Evolutionary conservation across 2,888 invertebrate genomes (phyloP).

Genomic region (Brenthis hecate): DNA sequence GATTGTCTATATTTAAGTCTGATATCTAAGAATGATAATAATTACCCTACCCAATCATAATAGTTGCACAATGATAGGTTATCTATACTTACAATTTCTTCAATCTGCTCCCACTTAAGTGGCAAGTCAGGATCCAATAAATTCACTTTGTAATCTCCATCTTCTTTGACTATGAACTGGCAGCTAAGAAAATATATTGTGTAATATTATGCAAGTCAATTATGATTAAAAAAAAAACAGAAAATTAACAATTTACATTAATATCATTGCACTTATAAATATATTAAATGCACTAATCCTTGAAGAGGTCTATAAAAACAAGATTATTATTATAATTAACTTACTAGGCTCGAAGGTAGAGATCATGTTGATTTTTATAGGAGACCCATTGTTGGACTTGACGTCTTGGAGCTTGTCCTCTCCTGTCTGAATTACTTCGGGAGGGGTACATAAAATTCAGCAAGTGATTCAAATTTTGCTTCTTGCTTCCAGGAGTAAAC

Average conservation of each 20-base stretch:
- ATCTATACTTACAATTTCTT: conserved; percentile 91
- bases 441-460: conserved; percentile 94
- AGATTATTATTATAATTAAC: conserved; percentile 43
- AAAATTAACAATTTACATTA: neutral
- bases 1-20: too few species aligned
- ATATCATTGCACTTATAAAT: too few species aligned
- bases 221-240: neutral
- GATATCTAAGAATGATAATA: too few species aligned
- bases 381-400: conserved; percentile 55
- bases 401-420: conserved; percentile 59
- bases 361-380: conserved; percentile 94
- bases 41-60: too few species aligned
- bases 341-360: conserved; percentile 97
- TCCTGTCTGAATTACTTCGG: conserved; percentile 70
- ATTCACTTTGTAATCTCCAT: conserved; percentile 90
- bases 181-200: conserved; percentile 84
- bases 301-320: neutral
- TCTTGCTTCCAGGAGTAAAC: conserved; percentile 92
- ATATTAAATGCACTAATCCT: neutral
- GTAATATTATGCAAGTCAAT: conserved; percentile 5
- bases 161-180: conserved; percentile 95
- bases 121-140: conserved; percentile 92
- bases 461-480: conserved; percentile 96
- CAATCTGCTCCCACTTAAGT: conserved; percentile 95
- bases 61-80: too few species aligned